Evolutionary conservation across 2,113 vertebrate genomes (phyloP).

Genomic region (Indri indri): DNA sequence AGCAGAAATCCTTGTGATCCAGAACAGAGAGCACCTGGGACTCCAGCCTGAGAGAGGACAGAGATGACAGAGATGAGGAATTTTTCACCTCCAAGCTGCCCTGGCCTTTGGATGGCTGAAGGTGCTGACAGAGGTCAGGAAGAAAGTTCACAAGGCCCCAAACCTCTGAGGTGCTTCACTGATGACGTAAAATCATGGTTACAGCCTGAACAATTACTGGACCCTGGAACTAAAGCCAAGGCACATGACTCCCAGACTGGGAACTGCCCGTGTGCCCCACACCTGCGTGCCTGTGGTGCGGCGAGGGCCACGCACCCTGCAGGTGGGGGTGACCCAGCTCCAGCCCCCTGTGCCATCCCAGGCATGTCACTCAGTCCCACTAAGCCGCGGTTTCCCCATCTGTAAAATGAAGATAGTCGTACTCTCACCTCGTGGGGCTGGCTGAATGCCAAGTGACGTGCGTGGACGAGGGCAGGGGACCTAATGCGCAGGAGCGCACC

Average conservation of each 20-base stretch:
- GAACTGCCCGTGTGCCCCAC: accelerated
- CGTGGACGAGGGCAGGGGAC: accelerated
- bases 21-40: background rate
- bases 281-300: accelerated
- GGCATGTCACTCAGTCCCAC: accelerated
- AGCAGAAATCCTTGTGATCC: accelerated
- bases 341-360: accelerated
- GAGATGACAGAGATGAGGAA: accelerated
- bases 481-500: accelerated
- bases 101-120: accelerated
- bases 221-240: background rate
- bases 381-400: background rate
- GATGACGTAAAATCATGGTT: accelerated
- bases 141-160: too few species aligned
- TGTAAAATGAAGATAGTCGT: accelerated
- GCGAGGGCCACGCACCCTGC: accelerated
- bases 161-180: accelerated
- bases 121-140: background rate
- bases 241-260: background rate
- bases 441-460: background rate
- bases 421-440: background rate
- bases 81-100: background rate
- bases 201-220: background rate
- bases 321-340: background rate
- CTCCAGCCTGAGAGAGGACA: accelerated